phyloP scores from a whole-genome alignment of 2,113 vertebrate genomes.

The Felis chaus region DNA sequence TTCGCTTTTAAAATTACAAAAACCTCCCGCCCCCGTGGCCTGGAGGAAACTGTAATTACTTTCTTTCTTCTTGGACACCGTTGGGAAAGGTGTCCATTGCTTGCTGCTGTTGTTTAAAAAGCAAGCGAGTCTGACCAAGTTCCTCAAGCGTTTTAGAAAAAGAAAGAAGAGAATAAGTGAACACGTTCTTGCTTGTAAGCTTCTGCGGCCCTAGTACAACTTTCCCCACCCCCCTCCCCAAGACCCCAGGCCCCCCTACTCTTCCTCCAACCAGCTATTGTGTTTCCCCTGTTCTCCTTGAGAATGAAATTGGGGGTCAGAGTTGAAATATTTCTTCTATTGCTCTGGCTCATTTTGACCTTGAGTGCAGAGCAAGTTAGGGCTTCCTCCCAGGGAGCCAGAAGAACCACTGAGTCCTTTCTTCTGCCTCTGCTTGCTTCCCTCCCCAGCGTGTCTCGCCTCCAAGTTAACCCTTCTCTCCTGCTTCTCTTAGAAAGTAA shows the following conservation, averaged over 20 bases:
- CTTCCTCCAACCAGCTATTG: neutral
- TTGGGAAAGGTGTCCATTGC: conserved; percentile 20
- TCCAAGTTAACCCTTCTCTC: conserved; percentile 25
- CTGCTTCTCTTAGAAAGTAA: neutral
- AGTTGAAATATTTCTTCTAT: conserved; percentile 41
- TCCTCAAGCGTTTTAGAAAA: neutral
- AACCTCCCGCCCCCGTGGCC: neutral
- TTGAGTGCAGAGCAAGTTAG: conserved; percentile 44
- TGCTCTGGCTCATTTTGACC: conserved; percentile 49
- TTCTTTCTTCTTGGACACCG: conserved; percentile 50
- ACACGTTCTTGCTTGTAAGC: neutral
- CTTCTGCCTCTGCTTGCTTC: neutral
- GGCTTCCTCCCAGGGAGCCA: neutral
- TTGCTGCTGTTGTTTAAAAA: conserved; percentile 46
- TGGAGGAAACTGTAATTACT: conserved; percentile 47
- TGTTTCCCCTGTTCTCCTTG: neutral
- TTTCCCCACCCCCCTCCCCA: neutral
- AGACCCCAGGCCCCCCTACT: accelerated
- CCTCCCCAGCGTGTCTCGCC: neutral
- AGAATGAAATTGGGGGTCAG: conserved; percentile 51
- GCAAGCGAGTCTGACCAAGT: conserved; percentile 30
- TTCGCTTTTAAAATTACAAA: conserved; percentile 13
- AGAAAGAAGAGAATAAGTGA: neutral
- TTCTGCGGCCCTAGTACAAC: neutral
- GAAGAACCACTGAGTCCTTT: neutral